Conservation (phyloP, 2,113 vertebrate species). For the Oncorhynchus nerka region DNA sequence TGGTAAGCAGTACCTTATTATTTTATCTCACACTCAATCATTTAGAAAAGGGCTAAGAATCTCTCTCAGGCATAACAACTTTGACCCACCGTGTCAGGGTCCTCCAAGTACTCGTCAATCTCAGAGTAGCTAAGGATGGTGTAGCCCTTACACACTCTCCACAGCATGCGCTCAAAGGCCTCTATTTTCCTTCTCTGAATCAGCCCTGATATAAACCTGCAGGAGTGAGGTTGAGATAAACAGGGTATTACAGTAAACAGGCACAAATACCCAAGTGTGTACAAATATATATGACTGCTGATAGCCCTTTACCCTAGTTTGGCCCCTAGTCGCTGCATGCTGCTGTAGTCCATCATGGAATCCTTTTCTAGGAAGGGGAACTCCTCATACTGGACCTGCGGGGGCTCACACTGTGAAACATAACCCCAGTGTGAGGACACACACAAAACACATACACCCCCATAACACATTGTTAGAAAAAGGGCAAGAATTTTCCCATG, state of each 20-base stretch:
- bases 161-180: slow-evolving; percentile 95
- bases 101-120: slow-evolving; percentile 82
- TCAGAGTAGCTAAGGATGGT: slow-evolving; percentile 91
- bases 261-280: background rate
- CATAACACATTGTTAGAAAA: background rate
- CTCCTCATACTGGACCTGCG: slow-evolving; percentile 83
- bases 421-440: background rate
- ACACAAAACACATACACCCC: background rate
- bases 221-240: background rate
- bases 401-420: slow-evolving; percentile 73
- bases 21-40: background rate
- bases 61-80: background rate
- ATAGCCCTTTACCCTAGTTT: slow-evolving; percentile 85
- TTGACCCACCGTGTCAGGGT: slow-evolving; percentile 85
- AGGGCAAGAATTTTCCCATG: too few species aligned
- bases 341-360: slow-evolving; percentile 85
- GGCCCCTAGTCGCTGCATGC: slow-evolving; percentile 92
- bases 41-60: background rate
- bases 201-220: slow-evolving; percentile 88
- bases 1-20: background rate
- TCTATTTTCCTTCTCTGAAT: slow-evolving; percentile 86
- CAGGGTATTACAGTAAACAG: background rate
- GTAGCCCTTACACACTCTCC: slow-evolving; percentile 94
- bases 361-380: slow-evolving; percentile 88
- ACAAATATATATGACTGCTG: background rate